Evolutionary conservation across 2,113 vertebrate genomes (phyloP).

Genomic region (Callospermophilus lateralis): DNA sequence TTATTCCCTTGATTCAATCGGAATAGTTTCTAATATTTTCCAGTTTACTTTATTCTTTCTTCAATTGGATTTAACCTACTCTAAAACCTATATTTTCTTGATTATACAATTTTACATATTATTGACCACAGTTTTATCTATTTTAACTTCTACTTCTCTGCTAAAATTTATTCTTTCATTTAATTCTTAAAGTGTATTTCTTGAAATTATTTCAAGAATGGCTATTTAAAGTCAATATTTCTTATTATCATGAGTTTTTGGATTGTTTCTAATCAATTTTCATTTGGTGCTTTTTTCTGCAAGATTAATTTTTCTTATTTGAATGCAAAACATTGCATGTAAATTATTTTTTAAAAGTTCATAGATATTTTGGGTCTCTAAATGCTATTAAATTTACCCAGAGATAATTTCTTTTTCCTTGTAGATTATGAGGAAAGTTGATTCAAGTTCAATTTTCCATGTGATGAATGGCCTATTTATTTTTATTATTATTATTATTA

Average conservation of each 20-base stretch:
- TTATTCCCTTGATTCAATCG: background rate
- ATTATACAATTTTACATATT: background rate
- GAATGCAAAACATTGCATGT: background rate
- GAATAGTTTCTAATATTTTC: background rate
- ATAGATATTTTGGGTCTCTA: background rate
- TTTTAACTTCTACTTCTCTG: background rate
- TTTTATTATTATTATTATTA: too few species aligned
- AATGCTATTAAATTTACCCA: background rate
- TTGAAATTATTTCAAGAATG: background rate
- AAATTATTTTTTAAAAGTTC: background rate
- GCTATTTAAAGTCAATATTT: background rate
- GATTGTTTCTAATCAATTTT: background rate
- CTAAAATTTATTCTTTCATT: background rate
- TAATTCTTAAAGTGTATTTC: background rate
- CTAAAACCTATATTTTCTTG: background rate
- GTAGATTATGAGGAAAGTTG: background rate
- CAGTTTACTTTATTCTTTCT: background rate
- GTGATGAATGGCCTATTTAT: background rate
- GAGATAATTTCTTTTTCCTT: background rate
- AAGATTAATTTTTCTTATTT: background rate
- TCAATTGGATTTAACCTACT: background rate
- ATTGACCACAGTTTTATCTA: background rate
- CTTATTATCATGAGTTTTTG: background rate
- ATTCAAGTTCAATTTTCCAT: background rate
- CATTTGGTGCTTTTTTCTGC: background rate